Evolutionary conservation across 2,888 invertebrate genomes (phyloP).

Genomic region (Rhamnusium bicolor): DNA sequence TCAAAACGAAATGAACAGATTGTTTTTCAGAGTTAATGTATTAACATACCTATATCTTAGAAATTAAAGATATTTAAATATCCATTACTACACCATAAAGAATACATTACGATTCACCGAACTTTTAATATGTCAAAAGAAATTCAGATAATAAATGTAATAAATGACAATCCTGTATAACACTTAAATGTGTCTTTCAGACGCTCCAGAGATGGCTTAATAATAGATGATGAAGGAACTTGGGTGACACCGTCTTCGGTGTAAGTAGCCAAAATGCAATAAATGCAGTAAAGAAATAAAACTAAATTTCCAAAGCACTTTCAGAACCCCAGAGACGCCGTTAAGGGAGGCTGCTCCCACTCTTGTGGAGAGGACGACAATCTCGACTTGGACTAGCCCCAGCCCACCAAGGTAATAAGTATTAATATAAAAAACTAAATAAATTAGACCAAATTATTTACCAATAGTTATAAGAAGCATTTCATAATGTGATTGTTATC

Average conservation of each 20-base stretch:
- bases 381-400: constrained; percentile 46
- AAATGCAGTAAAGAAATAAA: constrained; percentile 30
- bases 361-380: constrained; percentile 23
- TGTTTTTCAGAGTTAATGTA: too few species aligned
- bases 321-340: constrained; percentile 43
- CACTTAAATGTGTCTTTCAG: constrained; percentile 38
- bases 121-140: background rate
- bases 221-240: constrained; percentile 58
- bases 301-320: constrained; percentile 26
- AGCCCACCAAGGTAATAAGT: constrained; percentile 37
- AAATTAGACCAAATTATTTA: too few species aligned
- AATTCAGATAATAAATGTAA: background rate
- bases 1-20: too few species aligned
- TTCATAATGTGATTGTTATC: too few species aligned
- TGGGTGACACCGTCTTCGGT: constrained; percentile 60
- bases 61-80: too few species aligned
- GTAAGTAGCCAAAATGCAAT: constrained; percentile 51
- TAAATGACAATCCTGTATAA: background rate
- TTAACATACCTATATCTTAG: too few species aligned
- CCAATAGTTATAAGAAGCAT: too few species aligned
- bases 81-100: too few species aligned
- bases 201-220: constrained; percentile 54
- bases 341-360: constrained; percentile 35
- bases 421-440: background rate
- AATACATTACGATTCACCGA: too few species aligned